Evolutionary conservation across 2,797 vertebrate genomes (phyloP).

Genomic region (Coccyzus lansbergi): DNA sequence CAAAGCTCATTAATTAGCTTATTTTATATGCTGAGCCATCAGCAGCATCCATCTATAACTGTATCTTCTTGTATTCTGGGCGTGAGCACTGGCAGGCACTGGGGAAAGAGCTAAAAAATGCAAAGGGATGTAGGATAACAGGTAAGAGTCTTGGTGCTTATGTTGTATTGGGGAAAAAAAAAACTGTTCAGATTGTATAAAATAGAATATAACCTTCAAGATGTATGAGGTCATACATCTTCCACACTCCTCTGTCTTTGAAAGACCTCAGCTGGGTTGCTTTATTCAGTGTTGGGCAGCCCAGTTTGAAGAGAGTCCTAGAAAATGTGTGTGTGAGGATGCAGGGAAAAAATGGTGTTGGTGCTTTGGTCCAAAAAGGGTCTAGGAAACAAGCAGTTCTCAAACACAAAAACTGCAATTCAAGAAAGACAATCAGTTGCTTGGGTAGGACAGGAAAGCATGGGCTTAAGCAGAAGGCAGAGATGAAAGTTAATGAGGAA

Average conservation of each 20-base stretch:
- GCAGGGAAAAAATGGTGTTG: background rate
- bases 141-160: background rate
- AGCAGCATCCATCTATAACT: background rate
- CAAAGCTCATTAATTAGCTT: background rate
- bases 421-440: background rate
- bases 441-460: background rate
- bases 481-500: background rate
- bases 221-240: background rate
- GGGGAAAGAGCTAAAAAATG: background rate
- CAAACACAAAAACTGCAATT: background rate
- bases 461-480: background rate
- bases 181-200: background rate
- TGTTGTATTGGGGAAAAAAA: slow-evolving; percentile 4
- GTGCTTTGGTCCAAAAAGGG: background rate
- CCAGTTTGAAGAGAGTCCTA: background rate
- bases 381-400: background rate
- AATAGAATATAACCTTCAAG: background rate
- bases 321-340: background rate
- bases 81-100: background rate
- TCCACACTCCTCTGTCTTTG: background rate
- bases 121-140: background rate
- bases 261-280: background rate
- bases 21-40: slow-evolving; percentile 33
- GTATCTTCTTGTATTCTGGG: background rate
- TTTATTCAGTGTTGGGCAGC: background rate